Evolutionary conservation across 2,113 vertebrate genomes (phyloP).

Genomic region (Labeo catla): DNA sequence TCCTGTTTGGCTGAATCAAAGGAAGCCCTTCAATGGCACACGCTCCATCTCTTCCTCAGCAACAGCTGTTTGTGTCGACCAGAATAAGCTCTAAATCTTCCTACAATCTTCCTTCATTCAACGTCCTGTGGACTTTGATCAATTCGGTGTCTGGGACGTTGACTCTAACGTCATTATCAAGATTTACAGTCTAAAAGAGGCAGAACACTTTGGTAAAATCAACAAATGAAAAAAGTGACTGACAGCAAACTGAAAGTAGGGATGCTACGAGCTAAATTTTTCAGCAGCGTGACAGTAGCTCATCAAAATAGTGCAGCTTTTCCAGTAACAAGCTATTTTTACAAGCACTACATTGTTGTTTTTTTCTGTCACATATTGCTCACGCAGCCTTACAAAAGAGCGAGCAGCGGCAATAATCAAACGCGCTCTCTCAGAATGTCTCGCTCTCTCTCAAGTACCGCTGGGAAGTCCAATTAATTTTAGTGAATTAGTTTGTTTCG

Average conservation of each 20-base stretch:
- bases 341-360: constrained; percentile 10
- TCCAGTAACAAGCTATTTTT: constrained; percentile 11
- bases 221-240: neutral
- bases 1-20: constrained; percentile 52
- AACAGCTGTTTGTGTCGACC: constrained; percentile 37
- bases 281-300: neutral
- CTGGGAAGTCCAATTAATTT: constrained; percentile 22
- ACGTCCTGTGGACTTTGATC: neutral
- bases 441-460: neutral
- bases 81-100: constrained; percentile 33
- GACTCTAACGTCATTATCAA: neutral
- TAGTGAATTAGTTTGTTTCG: constrained; percentile 15
- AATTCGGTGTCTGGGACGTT: neutral
- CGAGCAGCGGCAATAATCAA: neutral
- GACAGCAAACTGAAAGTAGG: neutral
- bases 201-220: neutral
- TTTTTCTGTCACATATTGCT: constrained; percentile 6
- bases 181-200: neutral
- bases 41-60: constrained; percentile 44
- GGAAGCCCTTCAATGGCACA: constrained; percentile 49
- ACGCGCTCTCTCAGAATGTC: neutral
- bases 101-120: constrained; percentile 9
- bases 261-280: neutral
- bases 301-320: neutral
- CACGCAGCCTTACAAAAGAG: neutral